Base-by-base conservation (phyloP, 1,140 invertebrate genomes). In the Sarcophaga peregrina region DNA sequence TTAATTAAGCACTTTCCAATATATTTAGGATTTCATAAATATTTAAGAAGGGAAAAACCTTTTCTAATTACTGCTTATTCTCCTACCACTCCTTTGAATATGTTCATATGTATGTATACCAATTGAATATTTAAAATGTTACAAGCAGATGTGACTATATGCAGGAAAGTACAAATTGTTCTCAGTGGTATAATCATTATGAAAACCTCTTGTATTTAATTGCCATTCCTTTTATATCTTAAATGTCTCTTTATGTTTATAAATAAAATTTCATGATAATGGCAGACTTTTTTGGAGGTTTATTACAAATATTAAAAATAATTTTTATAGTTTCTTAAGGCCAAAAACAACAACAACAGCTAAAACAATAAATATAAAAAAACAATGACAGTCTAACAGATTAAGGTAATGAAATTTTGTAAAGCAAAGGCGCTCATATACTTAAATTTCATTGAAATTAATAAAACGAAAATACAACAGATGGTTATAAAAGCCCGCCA, bases 311-410 rank as follows among this genome's bases (percentile, higher is more conserved):
- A 68, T 68, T 68, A 68, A 68, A 58, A 68, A 68, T 68, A 20
- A 68, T 68, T 68, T 68, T 68, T 68, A 68, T 68, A 68, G 62
- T 68, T 68, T 68, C 62, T 68, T 68, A 68, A 68, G 62, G 15
- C 62, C 62, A 68, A 68, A 8, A 68, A 20, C n/a, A 20, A 68
- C n/a, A 9, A 68, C 0, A 6, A 58, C n/a, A n/a, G n/a, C 10
- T 13, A 7, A 7, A 58, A 58, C 25, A 37, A 37, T 4, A 6
- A 58, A 0, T 3, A 7, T 5, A 58, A 58, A 7, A 58, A 13
- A 13, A 58, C 13, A 68, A 68, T 25, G 62, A 68, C 62, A 25
- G 25, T 8, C 62, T 20, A 25, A 25, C 20, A 20, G 62, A 68
- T 68, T 68, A 68, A 68, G 62, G 62, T 25, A 68, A 68, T 68